These are phyloP conservation scores for Phoxinus dragarum DNA, from an alignment of 2,797 vertebrate genomes.

Conservation along the genomic window DNA sequence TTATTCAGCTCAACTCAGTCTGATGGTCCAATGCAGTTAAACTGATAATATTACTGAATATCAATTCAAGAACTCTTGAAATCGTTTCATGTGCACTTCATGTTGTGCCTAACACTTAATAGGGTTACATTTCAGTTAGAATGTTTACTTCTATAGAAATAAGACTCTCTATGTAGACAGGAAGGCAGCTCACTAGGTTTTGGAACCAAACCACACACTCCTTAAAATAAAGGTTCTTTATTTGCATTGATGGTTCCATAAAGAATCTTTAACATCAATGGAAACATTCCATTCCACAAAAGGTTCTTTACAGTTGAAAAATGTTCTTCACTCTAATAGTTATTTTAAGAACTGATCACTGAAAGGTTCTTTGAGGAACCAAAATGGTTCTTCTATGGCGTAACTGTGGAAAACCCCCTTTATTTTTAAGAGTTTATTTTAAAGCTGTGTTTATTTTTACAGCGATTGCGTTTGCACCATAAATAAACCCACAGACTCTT, in stretches of 20 bases:
- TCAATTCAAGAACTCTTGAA: background rate
- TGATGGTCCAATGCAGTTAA: too few relatives aligned
- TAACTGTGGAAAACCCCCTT: background rate
- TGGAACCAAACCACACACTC: background rate
- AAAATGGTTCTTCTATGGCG: background rate
- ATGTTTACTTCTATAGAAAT: background rate
- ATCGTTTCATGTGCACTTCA: background rate
- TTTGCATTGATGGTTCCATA: background rate
- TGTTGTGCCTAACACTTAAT: background rate
- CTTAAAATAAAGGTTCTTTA: background rate
- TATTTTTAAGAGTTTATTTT: background rate
- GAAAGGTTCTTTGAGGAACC: background rate
- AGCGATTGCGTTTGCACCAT: conserved; percentile 21
- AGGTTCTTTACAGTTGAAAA: background rate
- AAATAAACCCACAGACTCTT: conserved; percentile 30
- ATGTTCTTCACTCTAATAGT: background rate
- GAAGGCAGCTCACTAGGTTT: background rate
- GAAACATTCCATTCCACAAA: background rate
- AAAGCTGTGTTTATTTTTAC: conserved; percentile 4
- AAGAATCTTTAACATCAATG: background rate
- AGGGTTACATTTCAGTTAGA: background rate
- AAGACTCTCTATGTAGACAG: background rate
- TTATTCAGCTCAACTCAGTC: too few relatives aligned
- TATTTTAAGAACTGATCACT: background rate
- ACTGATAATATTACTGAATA: too few relatives aligned